Evolutionary conservation across 2,797 vertebrate species (phyloP), one percentile per base, ranked within the genome.

Genomic region (Chrosomus eos): DNA sequence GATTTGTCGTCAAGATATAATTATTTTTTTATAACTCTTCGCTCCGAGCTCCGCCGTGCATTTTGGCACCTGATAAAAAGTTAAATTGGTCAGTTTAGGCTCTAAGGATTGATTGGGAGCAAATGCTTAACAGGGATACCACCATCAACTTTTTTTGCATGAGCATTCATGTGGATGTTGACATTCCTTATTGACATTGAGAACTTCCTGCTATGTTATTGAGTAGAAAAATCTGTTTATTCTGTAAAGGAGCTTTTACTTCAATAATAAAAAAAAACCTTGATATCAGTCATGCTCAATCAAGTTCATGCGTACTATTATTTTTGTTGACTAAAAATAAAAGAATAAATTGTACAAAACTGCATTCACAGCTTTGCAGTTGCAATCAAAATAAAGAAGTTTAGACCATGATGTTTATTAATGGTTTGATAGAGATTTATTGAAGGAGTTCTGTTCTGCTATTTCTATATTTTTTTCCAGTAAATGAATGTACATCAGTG

Each of bases 121-220:
- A 83, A 88, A 82, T 67, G 45, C 28, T 89, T 84, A 76, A 84
- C 82, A 72, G 86, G 75, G 88, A 85, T 79, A 82, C 79, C 80
- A 95, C 94, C 94, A 93, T 95, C 92, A 94, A 94, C 95, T 94
- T 92, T 96, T 95, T 93, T 94, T 96, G 96, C 96, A 97, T 96
- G 96, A 96, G 94, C 93, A 93, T 95, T 90, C 80, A 87, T 96
- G 95, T 97, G 94, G 94, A 96, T 96, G 95, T 97, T 94, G 94
- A 96, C 97, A 97, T 98, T 97, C 95, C 96, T 96, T 94, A 95
- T 94, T 94, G 94, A 96, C 94, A 94, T 95, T 95, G 94, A 95
- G 94, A 96, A 95, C 95, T 96, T 96, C 95, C 94, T 95, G 87
- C 88, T 95, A 94, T 95, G 95, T 95, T 95, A 95, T 95, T 94